Conservation (phyloP, 2,797 vertebrate species). For the Mormyrus hasselquistii region DNA sequence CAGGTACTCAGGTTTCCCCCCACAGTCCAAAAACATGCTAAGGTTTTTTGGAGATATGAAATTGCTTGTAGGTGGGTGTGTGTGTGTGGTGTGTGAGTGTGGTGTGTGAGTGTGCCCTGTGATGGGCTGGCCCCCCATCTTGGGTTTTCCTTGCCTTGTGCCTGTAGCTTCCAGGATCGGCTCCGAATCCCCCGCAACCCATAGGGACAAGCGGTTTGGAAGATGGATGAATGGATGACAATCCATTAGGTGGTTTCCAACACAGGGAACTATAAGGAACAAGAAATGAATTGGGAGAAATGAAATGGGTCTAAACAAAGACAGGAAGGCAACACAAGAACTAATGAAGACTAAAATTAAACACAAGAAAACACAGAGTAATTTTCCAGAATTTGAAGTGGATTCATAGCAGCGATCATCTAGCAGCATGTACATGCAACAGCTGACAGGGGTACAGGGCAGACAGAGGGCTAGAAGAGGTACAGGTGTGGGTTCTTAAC, state of each 20-base stretch:
- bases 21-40: not conserved
- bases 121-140: too few species aligned
- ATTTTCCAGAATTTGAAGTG: not conserved
- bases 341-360: not conserved
- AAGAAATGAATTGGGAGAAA: not conserved
- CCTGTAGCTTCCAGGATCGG: not conserved
- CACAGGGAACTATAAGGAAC: not conserved
- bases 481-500: not conserved
- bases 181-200: not conserved
- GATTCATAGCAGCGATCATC: not conserved
- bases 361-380: not conserved
- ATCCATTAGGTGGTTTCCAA: not conserved
- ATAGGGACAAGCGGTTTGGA: too few species aligned
- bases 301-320: not conserved
- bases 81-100: not conserved
- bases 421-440: not conserved
- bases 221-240: not conserved
- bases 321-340: not conserved
- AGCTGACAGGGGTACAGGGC: not conserved
- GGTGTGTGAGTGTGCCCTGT: not conserved
- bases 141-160: not conserved
- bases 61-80: not conserved
- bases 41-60: not conserved
- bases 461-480: not conserved
- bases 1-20: not conserved